Percentiles rank a stretch among this genome's conserved stretches.
Evolutionary conservation across 1,140 invertebrate species (phyloP).

Genomic region (Harpegnathos saltator): DNA sequence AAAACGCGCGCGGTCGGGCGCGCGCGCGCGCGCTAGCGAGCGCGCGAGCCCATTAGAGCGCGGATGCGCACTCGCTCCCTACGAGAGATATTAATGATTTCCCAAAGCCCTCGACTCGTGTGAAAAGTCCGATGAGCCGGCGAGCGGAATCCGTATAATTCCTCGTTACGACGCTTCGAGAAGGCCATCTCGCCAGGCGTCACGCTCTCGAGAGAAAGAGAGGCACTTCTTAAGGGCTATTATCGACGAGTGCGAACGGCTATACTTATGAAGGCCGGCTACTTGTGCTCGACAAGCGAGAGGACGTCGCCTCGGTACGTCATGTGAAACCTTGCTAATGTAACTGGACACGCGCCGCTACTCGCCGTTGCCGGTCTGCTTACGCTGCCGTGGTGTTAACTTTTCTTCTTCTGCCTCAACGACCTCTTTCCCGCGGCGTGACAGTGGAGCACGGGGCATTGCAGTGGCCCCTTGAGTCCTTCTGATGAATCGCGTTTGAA

Average conservation of each 20-base stretch:
- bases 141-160: constrained; percentile 25
- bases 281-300: constrained; percentile 44
- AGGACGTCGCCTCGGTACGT: constrained; percentile 22
- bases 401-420: neutral
- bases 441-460: too few relatives aligned
- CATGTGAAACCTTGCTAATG: constrained; percentile 20
- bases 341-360: constrained; percentile 36
- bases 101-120: constrained; percentile 78
- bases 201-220: constrained; percentile 47
- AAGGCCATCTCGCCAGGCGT: constrained; percentile 32
- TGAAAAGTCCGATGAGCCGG: constrained; percentile 73
- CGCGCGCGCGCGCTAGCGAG: constrained; percentile 63
- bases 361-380: neutral
- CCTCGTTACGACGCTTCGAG: constrained; percentile 27
- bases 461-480: too few relatives aligned
- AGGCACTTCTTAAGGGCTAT: constrained; percentile 48
- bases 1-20: constrained; percentile 64
- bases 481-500: too few relatives aligned
- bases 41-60: constrained; percentile 73
- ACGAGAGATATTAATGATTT: constrained; percentile 82
- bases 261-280: constrained; percentile 30
- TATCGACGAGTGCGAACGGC: constrained; percentile 56
- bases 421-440: neutral
- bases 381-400: neutral
- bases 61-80: constrained; percentile 27